phyloP scores from a whole-genome alignment of 2,888 invertebrate species.

The Aporophyla nigra region DNA sequence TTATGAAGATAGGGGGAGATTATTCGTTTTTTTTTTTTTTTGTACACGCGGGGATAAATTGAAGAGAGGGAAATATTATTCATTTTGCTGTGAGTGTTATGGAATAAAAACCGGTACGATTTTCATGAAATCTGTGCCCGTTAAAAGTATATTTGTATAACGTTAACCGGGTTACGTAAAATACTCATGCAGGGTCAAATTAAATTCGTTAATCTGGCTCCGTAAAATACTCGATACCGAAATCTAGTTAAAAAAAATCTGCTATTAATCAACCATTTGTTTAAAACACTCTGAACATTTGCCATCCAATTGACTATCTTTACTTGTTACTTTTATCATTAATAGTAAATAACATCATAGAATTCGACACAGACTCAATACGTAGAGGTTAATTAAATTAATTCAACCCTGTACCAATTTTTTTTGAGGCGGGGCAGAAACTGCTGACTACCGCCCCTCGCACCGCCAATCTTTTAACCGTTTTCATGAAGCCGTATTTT shows the following conservation, averaged over 20 bases:
- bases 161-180: background rate
- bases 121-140: background rate
- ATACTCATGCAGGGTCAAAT: background rate
- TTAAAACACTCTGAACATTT: background rate
- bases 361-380: background rate
- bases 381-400: background rate
- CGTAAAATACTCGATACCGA: background rate
- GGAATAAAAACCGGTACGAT: background rate
- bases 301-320: no score
- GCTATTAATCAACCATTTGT: background rate
- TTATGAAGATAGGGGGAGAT: constrained; percentile 28
- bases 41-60: constrained; percentile 1
- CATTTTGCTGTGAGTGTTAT: background rate
- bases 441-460: no score
- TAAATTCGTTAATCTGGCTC: no score
- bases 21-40: constrained; percentile 19
- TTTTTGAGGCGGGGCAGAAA: no score
- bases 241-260: no score
- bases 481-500: no score
- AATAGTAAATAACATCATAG: background rate
- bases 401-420: background rate
- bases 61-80: background rate
- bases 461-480: no score
- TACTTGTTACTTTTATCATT: background rate
- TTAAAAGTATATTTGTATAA: background rate